Base-by-base conservation (phyloP, 2,797 vertebrate species). In the Gambusia yucatana region DNA sequence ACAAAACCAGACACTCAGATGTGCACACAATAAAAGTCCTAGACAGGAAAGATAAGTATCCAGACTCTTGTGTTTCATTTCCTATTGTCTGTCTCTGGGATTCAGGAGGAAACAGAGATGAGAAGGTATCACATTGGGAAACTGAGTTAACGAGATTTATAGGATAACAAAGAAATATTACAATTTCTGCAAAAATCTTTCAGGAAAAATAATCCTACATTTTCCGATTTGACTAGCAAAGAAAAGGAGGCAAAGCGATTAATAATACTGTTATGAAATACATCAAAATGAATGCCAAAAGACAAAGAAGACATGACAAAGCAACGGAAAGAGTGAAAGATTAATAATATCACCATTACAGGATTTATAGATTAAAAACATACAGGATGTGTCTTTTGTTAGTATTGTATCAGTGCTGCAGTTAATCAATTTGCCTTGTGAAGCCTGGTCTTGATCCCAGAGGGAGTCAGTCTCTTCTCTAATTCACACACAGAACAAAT, bases 11-110 rank as follows among this genome's bases (percentile, higher is more conserved):
- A 63, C 75, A 47, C 59, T 75, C 72, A 74, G 48, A 76, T 4
- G 20, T 3, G 47, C 55, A 69, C 67, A 33, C 50, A 85, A 76
- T 48, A 57, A 73, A 85, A 78, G 59, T 16, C 61, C 72, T 36
- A 79, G 59, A 78, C 36, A 82, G 84, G 81, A 89, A 86, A 84
- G 91, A 91, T 82, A 88, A 78, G 75, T 65, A 91, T 89, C 83
- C 78, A 28, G 71, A 72, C 63, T 47, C 67, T 81, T 63, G 82
- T 10, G 82, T 87, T 84, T 77, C 80, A 89, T 88, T 91, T 87
- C 84, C 70, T 3, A 52, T 67, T 73, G 84, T 76, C 88, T 81
- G 83, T 89, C 85, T 85, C 76, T 77, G 47, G 7, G 11, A 83
- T 36, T 33, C 73, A 81, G 43, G 72, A 78, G 67, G 77, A 88